phyloP scores from a whole-genome alignment of 2,113 vertebrate species.

The Cettia cetti region DNA sequence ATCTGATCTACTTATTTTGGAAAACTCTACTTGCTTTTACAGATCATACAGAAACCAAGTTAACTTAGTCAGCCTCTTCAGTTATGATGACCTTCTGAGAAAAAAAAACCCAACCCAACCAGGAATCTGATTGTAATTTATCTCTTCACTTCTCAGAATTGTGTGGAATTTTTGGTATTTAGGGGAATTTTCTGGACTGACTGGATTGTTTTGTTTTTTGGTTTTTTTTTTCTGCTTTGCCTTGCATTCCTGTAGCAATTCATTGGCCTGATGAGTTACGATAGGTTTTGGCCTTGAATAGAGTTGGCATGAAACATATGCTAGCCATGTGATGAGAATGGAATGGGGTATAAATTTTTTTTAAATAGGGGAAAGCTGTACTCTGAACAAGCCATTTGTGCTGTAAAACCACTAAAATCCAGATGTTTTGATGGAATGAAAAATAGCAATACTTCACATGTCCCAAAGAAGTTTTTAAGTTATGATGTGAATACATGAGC shows the following conservation, averaged over 20 bases:
- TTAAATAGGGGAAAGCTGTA: slow-evolving; percentile 6
- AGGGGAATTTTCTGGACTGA: background rate
- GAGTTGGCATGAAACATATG: slow-evolving; percentile 45
- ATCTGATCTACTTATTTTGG: background rate
- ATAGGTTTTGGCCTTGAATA: slow-evolving; percentile 28
- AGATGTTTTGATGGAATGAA: slow-evolving; percentile 53
- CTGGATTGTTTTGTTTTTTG: background rate
- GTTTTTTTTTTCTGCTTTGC: background rate
- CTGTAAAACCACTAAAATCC: slow-evolving; percentile 53
- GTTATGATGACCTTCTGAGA: background rate
- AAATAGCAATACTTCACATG: background rate
- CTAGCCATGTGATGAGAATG: slow-evolving; percentile 37
- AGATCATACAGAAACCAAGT: background rate
- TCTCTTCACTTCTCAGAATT: background rate
- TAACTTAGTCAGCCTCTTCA: background rate
- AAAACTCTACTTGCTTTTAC: background rate
- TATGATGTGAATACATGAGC: background rate
- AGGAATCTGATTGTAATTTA: background rate
- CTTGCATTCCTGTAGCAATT: background rate
- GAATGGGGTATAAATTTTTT: slow-evolving; percentile 46
- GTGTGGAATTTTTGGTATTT: background rate
- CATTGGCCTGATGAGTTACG: slow-evolving; percentile 23
- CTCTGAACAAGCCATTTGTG: slow-evolving; percentile 38
- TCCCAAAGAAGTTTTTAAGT: background rate
- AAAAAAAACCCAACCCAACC: background rate